Evolutionary conservation across 2,888 invertebrate genomes (phyloP).

Genomic region (Lordiphosa fenestrarum): DNA sequence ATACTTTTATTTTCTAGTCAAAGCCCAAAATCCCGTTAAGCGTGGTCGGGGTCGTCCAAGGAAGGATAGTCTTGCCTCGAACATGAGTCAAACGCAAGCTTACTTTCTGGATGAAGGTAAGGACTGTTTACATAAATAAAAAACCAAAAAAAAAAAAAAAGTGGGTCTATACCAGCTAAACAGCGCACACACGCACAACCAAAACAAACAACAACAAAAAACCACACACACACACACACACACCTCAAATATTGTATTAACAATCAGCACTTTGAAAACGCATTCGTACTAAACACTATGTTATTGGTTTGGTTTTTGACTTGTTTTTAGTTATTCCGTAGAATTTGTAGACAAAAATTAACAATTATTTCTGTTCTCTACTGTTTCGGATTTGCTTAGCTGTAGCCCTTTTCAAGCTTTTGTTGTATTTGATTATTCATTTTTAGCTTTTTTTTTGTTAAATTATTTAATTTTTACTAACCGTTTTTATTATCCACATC

Average conservation of each 20-base stretch:
- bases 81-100: conserved; percentile 82
- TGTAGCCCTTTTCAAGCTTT: neutral
- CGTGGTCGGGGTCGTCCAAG: conserved; percentile 83
- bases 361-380: neutral
- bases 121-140: conserved; percentile 33
- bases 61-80: conserved; percentile 82
- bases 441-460: neutral
- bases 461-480: conserved; percentile 10
- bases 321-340: too few species aligned
- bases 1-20: conserved; percentile 76
- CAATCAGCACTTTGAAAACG: too few species aligned
- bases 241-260: conserved; percentile 2
- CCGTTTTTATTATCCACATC: conserved; percentile 1
- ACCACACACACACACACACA: conserved; percentile 1
- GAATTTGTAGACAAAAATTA: too few species aligned
- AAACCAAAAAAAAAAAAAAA: neutral
- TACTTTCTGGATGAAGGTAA: conserved; percentile 88
- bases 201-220: too few species aligned
- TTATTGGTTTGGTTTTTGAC: too few species aligned
- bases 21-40: conserved; percentile 81
- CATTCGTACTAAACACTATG: too few species aligned
- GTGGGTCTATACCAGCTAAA: neutral
- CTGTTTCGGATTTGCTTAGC: too few species aligned
- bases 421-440: neutral
- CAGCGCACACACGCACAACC: too few species aligned